Evolutionary conservation across 2,113 vertebrate species (phyloP).

Genomic region (Oryzias javanicus): DNA sequence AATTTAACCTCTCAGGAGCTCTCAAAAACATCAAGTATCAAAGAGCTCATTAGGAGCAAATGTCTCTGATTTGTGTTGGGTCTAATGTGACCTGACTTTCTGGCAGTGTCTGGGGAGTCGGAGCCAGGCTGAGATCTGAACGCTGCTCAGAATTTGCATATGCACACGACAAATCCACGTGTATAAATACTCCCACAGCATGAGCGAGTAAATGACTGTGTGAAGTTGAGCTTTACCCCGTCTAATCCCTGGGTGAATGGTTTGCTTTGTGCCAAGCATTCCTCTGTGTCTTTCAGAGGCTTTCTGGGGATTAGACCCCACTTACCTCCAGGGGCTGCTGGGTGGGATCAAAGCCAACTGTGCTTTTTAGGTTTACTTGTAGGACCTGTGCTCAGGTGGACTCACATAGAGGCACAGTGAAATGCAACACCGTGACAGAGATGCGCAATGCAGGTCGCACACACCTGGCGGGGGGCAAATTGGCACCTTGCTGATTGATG

Average conservation of each 20-base stretch:
- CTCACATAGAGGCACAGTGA: slow-evolving; percentile 23
- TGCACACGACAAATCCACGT: slow-evolving; percentile 13
- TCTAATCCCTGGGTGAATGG: slow-evolving; percentile 75
- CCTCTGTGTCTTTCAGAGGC: slow-evolving; percentile 69
- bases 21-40: slow-evolving; percentile 5
- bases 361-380: slow-evolving; percentile 40
- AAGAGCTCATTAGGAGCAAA: slow-evolving; percentile 13
- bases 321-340: slow-evolving; percentile 66
- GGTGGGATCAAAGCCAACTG: slow-evolving; percentile 69
- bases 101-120: slow-evolving; percentile 5
- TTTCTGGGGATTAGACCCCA: slow-evolving; percentile 71
- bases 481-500: slow-evolving; percentile 42
- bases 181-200: slow-evolving; percentile 26
- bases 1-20: not conserved
- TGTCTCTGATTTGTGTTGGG: slow-evolving; percentile 14
- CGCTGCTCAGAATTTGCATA: slow-evolving; percentile 19
- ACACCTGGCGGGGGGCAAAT: slow-evolving; percentile 58
- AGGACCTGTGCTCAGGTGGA: slow-evolving; percentile 48
- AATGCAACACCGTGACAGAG: slow-evolving; percentile 51
- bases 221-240: slow-evolving; percentile 56
- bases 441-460: slow-evolving; percentile 43
- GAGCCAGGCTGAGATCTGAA: slow-evolving; percentile 8
- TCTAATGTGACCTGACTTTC: slow-evolving; percentile 19
- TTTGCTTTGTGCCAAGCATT: slow-evolving; percentile 73
- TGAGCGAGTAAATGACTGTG: slow-evolving; percentile 54